Evolutionary conservation across 1,140 invertebrate species (phyloP).

Genomic region (Cotesia glomerata): DNA sequence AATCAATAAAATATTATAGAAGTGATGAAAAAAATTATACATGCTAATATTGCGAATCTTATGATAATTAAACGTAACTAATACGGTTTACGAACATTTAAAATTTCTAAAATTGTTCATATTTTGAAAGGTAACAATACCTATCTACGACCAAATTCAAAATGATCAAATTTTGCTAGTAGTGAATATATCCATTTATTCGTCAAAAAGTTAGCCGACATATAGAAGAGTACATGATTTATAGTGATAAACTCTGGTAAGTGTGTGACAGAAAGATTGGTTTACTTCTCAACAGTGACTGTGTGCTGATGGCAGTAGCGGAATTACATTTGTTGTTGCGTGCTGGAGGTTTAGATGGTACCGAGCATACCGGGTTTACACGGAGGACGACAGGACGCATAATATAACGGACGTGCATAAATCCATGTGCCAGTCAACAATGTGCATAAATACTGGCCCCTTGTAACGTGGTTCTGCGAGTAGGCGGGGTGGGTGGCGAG

Average conservation of each 20-base stretch:
- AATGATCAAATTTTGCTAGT: too few relatives aligned
- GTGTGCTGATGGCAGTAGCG: conserved; percentile 1
- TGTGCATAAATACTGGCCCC: conserved; percentile 63
- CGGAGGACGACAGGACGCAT: conserved; percentile 58
- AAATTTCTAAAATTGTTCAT: too few relatives aligned
- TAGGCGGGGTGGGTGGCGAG: conserved; percentile 34
- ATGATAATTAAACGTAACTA: too few relatives aligned
- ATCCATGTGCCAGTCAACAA: conserved; percentile 63
- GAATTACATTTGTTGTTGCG: conserved; percentile 51
- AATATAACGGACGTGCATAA: conserved; percentile 64
- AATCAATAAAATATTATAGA: too few relatives aligned
- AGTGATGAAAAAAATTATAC: too few relatives aligned
- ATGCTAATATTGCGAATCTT: too few relatives aligned
- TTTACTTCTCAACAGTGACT: conserved; percentile 5
- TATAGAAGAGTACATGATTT: too few relatives aligned
- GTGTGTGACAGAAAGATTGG: conserved; percentile 15
- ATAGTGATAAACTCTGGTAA: background rate
- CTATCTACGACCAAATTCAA: too few relatives aligned
- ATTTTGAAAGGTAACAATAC: too few relatives aligned
- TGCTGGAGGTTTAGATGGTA: conserved; percentile 49
- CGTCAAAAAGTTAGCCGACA: background rate
- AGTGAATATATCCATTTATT: background rate
- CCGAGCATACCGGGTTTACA: conserved; percentile 55
- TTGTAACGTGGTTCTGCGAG: conserved; percentile 48
- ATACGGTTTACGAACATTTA: too few relatives aligned